phyloP scores from a whole-genome alignment of 2,888 invertebrate genomes.

The Ceramica pisi region DNA sequence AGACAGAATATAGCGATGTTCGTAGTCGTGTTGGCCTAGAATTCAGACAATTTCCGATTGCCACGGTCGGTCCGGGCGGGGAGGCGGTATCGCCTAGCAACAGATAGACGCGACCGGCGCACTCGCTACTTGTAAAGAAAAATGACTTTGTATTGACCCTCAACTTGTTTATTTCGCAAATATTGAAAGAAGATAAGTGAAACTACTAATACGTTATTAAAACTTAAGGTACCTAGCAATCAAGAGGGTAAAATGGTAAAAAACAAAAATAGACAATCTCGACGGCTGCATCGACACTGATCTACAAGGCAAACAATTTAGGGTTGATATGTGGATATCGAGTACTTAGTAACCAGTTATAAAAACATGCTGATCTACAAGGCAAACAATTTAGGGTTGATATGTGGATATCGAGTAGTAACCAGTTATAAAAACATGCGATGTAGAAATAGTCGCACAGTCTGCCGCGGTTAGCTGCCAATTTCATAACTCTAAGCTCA shows the following conservation, averaged over 20 bases:
- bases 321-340: not conserved
- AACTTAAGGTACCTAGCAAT: not conserved
- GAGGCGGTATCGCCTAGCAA: slow-evolving; percentile 68
- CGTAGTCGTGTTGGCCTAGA: slow-evolving; percentile 82
- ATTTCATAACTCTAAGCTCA: slow-evolving; percentile 13
- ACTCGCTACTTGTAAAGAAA: slow-evolving; percentile 51
- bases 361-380: not conserved
- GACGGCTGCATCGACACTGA: not conserved
- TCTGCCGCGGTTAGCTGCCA: not conserved
- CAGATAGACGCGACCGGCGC: slow-evolving; percentile 60
- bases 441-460: not conserved
- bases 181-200: slow-evolving; percentile 1
- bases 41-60: slow-evolving; percentile 89
- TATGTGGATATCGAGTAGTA: not conserved
- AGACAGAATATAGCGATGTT: slow-evolving; percentile 76
- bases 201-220: not conserved
- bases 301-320: not conserved
- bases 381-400: not conserved
- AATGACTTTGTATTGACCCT: slow-evolving; percentile 40
- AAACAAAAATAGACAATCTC: not conserved
- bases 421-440: not conserved
- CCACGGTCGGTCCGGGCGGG: slow-evolving; percentile 71
- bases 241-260: not conserved
- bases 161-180: slow-evolving; percentile 27
- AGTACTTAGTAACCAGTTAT: not conserved